These are phyloP conservation scores for Gnathonemus echidnorhynchus DNA, from an alignment of 2,113 vertebrate species.

Conservation along the genomic window DNA sequence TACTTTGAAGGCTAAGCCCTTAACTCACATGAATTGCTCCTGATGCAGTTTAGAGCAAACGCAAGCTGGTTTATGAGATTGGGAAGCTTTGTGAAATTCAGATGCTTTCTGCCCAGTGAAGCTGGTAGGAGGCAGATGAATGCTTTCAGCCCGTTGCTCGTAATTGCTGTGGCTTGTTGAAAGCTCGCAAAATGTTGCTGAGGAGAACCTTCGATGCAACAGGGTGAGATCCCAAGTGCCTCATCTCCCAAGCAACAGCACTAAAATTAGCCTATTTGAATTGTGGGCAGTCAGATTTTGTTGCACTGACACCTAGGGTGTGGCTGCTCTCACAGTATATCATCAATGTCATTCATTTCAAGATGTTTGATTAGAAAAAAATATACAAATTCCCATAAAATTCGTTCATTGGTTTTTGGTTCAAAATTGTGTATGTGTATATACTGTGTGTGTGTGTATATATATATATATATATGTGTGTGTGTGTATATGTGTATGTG, in stretches of 20 bases:
- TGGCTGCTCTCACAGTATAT: not conserved
- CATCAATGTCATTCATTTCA: not conserved
- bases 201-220: slow-evolving; percentile 24
- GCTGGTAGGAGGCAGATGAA: not conserved
- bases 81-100: not conserved
- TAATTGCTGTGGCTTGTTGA: slow-evolving; percentile 27
- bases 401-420: not conserved
- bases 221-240: slow-evolving; percentile 26
- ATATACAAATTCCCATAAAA: not conserved
- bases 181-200: slow-evolving; percentile 18
- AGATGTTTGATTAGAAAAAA: not conserved
- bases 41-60: not conserved
- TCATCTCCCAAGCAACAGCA: slow-evolving; percentile 38
- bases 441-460: too few relatives aligned
- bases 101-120: not conserved
- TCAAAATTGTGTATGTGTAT: not conserved
- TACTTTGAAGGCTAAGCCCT: not conserved
- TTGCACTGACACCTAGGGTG: slow-evolving; percentile 1
- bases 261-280: slow-evolving; percentile 31
- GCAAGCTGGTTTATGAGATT: not conserved
- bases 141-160: slow-evolving; percentile 14
- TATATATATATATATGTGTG: not conserved
- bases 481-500: not conserved
- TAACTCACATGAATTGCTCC: not conserved
- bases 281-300: slow-evolving; percentile 26